Evolutionary conservation across 2,888 invertebrate genomes (phyloP), one percentile per base, ranked within the genome.

Genomic region (Dasypolia templi): DNA sequence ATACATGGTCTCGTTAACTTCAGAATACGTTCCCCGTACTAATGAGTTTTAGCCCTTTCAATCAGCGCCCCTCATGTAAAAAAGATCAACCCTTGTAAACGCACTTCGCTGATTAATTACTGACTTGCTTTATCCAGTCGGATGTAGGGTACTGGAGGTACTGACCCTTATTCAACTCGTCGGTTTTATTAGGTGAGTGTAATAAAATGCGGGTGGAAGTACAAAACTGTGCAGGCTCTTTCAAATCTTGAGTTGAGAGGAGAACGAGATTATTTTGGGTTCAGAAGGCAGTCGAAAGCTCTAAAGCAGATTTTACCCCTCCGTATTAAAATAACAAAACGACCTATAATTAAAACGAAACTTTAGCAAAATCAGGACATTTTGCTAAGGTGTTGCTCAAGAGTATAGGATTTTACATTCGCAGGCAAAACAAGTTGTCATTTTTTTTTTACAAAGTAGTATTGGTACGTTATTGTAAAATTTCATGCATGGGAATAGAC

Each of bases 11-110:
- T 75, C 75, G 74, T 81, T 82, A 78, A 53, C 55, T 61, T 44
- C 89, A 86, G 89, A 91, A 89, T 90, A 89, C 80, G 85, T 86
- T 76, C 66, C 70, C 78, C 53, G 86, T 79, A 91, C 92, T 94
- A 95, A 95, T 94, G 93, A 94, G 92, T 92, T 92, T 92, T 89
- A 93, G 90, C 92, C 94, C 93, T 93, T 93, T 93, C 94, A 93
- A 93, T 93, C 93, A 91, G 89, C 89, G 81, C 89, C 92, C 92
- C 91, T 90, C 89, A 91, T 91, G 89, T 91, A 92, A 94, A 94
- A 95, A 94, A 94, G 93, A 93, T 92, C 93, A 92, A 92, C 94
- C 95, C 94, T 92, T 92, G 87, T 87, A 87, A 91, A 90, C 89
- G 90, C 89, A 93, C 93, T 93, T 89, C 89, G 85, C 93, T 93